These are phyloP conservation scores for Cephalopholis sonnerati DNA, from an alignment of 2,113 vertebrate species.

Conservation along the genomic window DNA sequence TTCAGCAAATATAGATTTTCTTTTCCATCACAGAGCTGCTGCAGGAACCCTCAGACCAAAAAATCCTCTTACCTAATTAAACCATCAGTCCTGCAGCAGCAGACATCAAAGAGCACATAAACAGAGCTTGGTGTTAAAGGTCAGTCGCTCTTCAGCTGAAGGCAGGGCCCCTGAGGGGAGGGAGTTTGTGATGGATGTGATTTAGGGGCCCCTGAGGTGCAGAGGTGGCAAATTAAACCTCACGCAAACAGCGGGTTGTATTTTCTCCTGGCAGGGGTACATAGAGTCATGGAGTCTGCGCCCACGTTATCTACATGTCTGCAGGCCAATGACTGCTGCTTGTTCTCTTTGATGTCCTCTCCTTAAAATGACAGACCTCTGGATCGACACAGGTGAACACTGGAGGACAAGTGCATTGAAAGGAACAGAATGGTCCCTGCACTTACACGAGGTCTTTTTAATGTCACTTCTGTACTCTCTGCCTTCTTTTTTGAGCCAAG, in stretches of 20 bases:
- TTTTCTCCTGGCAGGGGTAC: neutral
- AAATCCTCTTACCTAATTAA: conserved; percentile 14
- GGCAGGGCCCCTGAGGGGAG: conserved; percentile 11
- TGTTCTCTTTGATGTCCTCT: conserved; percentile 26
- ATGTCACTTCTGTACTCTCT: neutral
- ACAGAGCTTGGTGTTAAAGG: conserved; percentile 21
- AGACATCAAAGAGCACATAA: conserved; percentile 40
- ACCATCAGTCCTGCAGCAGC: conserved; percentile 6
- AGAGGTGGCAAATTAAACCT: conserved; percentile 25
- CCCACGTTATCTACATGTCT: conserved; percentile 25
- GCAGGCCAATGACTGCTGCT: neutral
- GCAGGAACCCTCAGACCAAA: neutral
- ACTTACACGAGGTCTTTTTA: neutral
- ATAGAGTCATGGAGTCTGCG: neutral
- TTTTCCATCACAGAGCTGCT: neutral
- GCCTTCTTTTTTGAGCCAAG: neutral
- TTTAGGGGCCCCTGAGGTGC: conserved; percentile 18
- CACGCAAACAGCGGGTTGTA: neutral
- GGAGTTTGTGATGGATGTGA: neutral
- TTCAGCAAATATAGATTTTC: neutral
- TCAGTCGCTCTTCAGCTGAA: conserved; percentile 18
- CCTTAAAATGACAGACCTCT: neutral
- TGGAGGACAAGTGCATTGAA: neutral
- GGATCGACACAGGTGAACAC: neutral
- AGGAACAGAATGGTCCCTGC: neutral